These are phyloP conservation scores for Oxyruncus cristatus DNA, from an alignment of 2,113 vertebrate species.

Conservation along the genomic window DNA sequence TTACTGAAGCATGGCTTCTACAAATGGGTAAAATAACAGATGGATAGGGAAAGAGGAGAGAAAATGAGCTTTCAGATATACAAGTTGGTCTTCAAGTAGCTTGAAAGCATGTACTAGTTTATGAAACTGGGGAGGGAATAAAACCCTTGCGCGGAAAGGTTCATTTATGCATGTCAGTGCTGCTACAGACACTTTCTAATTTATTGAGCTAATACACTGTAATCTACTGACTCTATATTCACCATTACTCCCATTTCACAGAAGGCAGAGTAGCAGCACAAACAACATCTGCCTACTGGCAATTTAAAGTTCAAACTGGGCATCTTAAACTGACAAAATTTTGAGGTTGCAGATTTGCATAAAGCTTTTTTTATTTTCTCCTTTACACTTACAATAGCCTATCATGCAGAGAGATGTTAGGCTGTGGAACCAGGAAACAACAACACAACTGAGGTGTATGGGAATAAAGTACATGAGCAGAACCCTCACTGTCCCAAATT, in stretches of 20 bases:
- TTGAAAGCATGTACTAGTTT: background rate
- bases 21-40: background rate
- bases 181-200: background rate
- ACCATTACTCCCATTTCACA: background rate
- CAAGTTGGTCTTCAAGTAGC: background rate
- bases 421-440: background rate
- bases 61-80: background rate
- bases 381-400: background rate
- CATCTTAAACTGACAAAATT: background rate
- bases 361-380: background rate
- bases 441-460: background rate
- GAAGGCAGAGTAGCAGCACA: background rate
- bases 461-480: background rate
- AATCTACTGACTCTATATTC: background rate
- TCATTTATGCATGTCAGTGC: background rate
- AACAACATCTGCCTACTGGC: background rate
- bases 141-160: background rate
- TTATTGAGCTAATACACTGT: background rate
- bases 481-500: background rate
- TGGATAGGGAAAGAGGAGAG: background rate
- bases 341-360: background rate
- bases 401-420: background rate
- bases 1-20: background rate
- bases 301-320: background rate
- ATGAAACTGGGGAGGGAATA: background rate